Evolutionary conservation across 1,140 invertebrate genomes (phyloP).

Genomic region (Latrodectus geometricus): DNA sequence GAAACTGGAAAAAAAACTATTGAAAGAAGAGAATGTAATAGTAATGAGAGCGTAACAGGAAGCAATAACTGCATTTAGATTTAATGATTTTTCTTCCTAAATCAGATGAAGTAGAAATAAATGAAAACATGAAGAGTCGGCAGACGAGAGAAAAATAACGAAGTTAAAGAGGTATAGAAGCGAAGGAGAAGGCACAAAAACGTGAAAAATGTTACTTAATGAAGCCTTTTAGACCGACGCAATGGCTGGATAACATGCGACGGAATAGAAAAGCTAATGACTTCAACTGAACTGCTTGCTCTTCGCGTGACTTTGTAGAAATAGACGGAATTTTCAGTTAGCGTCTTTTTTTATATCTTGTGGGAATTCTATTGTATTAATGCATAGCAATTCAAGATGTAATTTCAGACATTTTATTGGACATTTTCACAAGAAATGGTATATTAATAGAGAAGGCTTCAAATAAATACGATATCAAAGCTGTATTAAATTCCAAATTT

Average conservation of each 20-base stretch:
- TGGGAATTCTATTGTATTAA: not conserved
- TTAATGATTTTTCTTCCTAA: constrained; percentile 10
- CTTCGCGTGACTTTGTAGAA: constrained; percentile 17
- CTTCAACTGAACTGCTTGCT: constrained; percentile 1
- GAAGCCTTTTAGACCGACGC: constrained; percentile 9
- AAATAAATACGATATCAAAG: too few species aligned
- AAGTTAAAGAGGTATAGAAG: not conserved
- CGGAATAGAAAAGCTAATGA: constrained; percentile 27
- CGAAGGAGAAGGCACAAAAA: not conserved
- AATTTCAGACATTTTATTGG: too few species aligned
- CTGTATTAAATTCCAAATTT: too few species aligned
- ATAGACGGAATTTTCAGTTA: not conserved
- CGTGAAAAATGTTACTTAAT: constrained; percentile 29
- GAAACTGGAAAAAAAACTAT: too few species aligned
- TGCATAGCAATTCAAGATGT: too few species aligned
- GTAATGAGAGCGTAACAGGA: too few species aligned
- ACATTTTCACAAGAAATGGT: too few species aligned
- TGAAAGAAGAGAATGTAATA: too few species aligned
- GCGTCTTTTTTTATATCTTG: not conserved
- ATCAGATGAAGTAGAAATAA: not conserved
- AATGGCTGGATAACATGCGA: constrained; percentile 22
- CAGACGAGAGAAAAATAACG: not conserved
- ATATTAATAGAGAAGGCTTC: too few species aligned
- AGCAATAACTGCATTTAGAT: constrained; percentile 5
- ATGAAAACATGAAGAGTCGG: not conserved